Evolutionary conservation across 2,113 vertebrate genomes (phyloP).

Genomic region (Bufo gargarizans): DNA sequence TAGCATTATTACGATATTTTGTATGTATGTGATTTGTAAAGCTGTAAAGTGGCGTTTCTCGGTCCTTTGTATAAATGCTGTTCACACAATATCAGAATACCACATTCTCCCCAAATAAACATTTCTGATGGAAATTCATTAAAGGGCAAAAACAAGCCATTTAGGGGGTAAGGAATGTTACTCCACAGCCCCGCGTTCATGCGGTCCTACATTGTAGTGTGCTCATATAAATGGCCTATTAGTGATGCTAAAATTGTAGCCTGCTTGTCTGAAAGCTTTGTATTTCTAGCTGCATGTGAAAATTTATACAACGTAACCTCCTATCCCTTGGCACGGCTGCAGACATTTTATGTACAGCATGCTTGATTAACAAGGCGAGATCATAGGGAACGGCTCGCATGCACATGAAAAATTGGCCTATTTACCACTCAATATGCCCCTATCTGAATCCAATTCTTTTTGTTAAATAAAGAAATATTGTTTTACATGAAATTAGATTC

Average conservation of each 20-base stretch:
- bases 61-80: constrained; percentile 13
- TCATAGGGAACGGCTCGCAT: constrained; percentile 10
- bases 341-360: neutral
- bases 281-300: constrained; percentile 38
- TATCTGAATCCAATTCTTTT: constrained; percentile 57
- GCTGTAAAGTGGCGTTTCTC: constrained; percentile 12
- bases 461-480: constrained; percentile 57
- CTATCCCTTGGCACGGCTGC: constrained; percentile 41
- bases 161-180: constrained; percentile 34
- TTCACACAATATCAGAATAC: constrained; percentile 36
- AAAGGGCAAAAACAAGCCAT: constrained; percentile 1
- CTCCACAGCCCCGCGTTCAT: constrained; percentile 21
- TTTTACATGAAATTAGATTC: constrained; percentile 66
- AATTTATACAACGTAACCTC: constrained; percentile 43
- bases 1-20: constrained; percentile 7
- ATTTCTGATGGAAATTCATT: constrained; percentile 18
- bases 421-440: constrained; percentile 19
- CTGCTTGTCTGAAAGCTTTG: neutral
- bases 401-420: constrained; percentile 55
- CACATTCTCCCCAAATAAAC: constrained; percentile 27
- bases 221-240: constrained; percentile 17
- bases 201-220: constrained; percentile 5
- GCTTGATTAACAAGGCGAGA: neutral
- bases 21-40: constrained; percentile 21
- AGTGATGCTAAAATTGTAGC: constrained; percentile 38